Evolutionary conservation across 2,888 invertebrate species (phyloP).

Genomic region (Acleris emargana): DNA sequence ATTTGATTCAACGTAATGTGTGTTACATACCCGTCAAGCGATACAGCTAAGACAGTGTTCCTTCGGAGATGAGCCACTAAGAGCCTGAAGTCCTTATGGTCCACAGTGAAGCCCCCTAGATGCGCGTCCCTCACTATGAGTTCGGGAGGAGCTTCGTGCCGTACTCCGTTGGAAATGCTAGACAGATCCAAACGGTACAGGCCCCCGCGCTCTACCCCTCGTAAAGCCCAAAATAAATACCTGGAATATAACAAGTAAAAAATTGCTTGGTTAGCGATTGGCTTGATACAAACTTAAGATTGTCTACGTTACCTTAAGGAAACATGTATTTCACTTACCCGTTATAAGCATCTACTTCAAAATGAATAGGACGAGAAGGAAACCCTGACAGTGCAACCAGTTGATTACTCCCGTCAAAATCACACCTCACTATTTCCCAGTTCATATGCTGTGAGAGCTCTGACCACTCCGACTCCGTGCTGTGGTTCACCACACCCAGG

Average conservation of each 20-base stretch:
- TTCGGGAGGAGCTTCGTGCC: constrained; percentile 87
- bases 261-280: constrained; percentile 1
- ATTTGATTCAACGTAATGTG: background rate
- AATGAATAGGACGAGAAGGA: constrained; percentile 87
- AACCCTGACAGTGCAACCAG: constrained; percentile 89
- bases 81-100: constrained; percentile 91
- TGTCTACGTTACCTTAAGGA: background rate
- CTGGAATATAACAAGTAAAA: constrained; percentile 62
- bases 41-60: constrained; percentile 91
- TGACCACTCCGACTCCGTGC: constrained; percentile 55
- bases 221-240: constrained; percentile 91
- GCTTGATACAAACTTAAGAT: background rate
- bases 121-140: constrained; percentile 86
- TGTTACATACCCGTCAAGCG: constrained; percentile 89
- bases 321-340: constrained; percentile 83
- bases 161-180: constrained; percentile 89
- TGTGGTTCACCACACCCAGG: constrained; percentile 87
- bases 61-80: constrained; percentile 89
- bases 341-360: constrained; percentile 96
- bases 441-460: constrained; percentile 59
- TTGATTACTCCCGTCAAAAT: constrained; percentile 88
- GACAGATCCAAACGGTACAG: constrained; percentile 90
- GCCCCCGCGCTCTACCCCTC: constrained; percentile 84
- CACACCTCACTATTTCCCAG: constrained; percentile 91
- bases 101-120: constrained; percentile 92